Evolutionary conservation across 2,888 invertebrate species (phyloP), one percentile per base, ranked within the genome.

Genomic region (Chrysodeixis includens): DNA sequence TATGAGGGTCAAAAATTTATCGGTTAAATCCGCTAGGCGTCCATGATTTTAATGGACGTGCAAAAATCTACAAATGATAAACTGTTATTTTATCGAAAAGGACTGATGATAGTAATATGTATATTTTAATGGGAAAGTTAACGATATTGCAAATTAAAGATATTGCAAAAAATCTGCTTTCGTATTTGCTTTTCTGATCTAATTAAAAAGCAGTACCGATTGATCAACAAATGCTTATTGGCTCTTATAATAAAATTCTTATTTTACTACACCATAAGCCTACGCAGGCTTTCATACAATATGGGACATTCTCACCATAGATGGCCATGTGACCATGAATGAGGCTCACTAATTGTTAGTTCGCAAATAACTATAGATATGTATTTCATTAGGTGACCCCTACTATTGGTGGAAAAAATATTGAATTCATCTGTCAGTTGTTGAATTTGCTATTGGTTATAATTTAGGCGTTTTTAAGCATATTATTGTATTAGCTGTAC

Each of bases 301-400:
- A 78, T 78, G 69, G 77, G 62, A 66, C 76, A 82, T 85, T 85
- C 74, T 81, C 70, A 56, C 61, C 76, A 83, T 80, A 78, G 63
- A 69, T 70, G 40, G 1, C n/a, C 40, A 40, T 40, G 69, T 71
- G 67, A 68, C 71, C 64, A 74, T 72, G 79, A 82, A 84, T 80
- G 76, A 55, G 69, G 57, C 66, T 74, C 58, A 60, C 81, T 83
- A 79, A 83, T 83, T 80, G 77, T 76, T 79, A 74, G 74, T 74
- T 78, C 74, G 74, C 76, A 64, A 72, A 78, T 76, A 72, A 77
- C 65, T 78, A 56, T 75, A 71, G 72, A 66, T 72, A 71, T 76
- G 52, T 74, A 70, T 69, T 69, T 72, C 70, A 74, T 68, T 74
- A 72, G 51, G 46, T 1, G 30, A 51, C 77, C 75, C 77, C 55